Evolutionary conservation across 2,797 vertebrate genomes (phyloP).

Genomic region (Dromococcyx pavoninus): DNA sequence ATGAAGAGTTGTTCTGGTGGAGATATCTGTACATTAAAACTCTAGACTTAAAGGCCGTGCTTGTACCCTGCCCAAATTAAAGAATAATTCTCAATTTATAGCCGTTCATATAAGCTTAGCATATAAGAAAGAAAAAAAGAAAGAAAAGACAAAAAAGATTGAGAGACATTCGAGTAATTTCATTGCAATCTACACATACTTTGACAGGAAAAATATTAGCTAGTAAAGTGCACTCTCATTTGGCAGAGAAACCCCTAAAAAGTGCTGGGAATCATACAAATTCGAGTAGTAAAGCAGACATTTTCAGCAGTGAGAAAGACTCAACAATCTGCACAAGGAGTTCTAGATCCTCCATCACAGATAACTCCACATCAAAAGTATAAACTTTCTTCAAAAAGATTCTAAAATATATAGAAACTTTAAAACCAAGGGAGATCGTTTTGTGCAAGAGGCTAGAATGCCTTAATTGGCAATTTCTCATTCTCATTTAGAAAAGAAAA

Average conservation of each 20-base stretch:
- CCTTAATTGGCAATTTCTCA: not conserved
- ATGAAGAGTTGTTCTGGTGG: not conserved
- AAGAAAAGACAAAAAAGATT: not conserved
- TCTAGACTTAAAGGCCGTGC: not conserved
- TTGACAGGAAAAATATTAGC: not conserved
- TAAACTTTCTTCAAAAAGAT: not conserved
- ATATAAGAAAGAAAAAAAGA: not conserved
- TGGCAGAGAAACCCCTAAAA: not conserved
- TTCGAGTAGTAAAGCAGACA: not conserved
- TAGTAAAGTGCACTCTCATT: not conserved
- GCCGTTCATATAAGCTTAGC: not conserved
- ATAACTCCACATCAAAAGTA: fast-evolving
- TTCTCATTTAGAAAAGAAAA: not conserved
- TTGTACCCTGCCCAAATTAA: not conserved
- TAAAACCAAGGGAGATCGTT: fast-evolving
- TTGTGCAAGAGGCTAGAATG: not conserved
- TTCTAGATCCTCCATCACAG: not conserved
- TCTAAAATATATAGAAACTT: fast-evolving
- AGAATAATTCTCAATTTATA: not conserved
- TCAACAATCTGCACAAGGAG: fast-evolving
- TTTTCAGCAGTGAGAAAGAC: not conserved
- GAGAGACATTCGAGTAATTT: not conserved
- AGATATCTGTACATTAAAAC: not conserved
- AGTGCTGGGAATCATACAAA: not conserved
- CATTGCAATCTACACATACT: not conserved